Percentiles rank a stretch among this genome's conserved stretches.
Conservation (phyloP, 2,113 vertebrate genomes). For the Oreocharis arfaki region DNA sequence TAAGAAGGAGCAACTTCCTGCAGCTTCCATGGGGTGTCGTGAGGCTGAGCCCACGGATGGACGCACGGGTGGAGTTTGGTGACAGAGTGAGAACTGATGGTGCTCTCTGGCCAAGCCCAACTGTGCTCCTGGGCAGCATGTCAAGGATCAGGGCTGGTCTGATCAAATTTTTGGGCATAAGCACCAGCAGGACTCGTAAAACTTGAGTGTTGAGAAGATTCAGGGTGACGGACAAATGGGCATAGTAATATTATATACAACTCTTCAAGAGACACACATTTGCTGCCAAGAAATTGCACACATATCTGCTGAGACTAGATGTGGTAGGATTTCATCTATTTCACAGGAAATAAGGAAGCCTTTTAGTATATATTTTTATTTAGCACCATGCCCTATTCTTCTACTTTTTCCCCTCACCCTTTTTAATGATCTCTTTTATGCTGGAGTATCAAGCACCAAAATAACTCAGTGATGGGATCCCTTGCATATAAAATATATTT, state of each 20-base stretch:
- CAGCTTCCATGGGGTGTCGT: fast-evolving
- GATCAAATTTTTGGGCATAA: not conserved
- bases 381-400: not conserved
- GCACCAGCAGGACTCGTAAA: not conserved
- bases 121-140: not conserved
- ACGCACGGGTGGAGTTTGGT: not conserved
- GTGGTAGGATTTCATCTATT: not conserved
- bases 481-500: not conserved
- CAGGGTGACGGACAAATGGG: fast-evolving
- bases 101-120: not conserved
- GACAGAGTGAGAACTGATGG: not conserved
- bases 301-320: not conserved
- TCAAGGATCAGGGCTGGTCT: not conserved
- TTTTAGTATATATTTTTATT: not conserved
- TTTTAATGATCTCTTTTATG: not conserved
- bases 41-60: not conserved
- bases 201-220: not conserved
- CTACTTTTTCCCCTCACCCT: not conserved
- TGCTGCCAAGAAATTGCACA: not conserved
- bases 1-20: not conserved
- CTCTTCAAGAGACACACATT: not conserved
- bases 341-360: not conserved
- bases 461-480: not conserved
- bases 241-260: not conserved
- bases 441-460: not conserved